Evolutionary conservation across 2,797 vertebrate species (phyloP), one percentile per base, ranked within the genome.

Genomic region (Coregonus ussuriensis): DNA sequence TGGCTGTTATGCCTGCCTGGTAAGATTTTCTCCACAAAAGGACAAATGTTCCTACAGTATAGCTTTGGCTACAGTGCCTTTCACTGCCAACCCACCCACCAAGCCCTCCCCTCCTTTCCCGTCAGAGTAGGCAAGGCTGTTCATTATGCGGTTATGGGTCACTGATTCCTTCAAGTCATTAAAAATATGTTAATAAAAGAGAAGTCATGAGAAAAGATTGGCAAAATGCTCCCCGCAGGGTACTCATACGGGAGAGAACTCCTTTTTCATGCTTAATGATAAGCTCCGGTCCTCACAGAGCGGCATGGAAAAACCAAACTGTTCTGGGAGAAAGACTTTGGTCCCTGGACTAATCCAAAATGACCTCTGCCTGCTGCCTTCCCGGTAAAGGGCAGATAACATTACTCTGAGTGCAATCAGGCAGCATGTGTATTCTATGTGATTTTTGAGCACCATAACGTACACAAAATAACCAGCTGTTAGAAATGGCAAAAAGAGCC

Each of bases 91-190:
- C 31, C 63, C 54, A 18, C 37, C 65, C 67, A 31, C 14, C n/a
- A 2, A 62, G 54, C 69, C 71, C 25, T 31, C n/a, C 79, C 79
- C 81, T 79, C 7, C 6, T 59, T 25, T 21, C n/a, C 59, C 3
- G 21, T 25, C 74, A 83, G 7, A 31, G 75, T 74, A 72, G n/a
- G 31, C 79, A 52, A 65, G 79, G 83, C 83, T 83, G 83, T 85
- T 89, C 87, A 78, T 80, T 83, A 85, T 76, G 74, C 85, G 84
- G 85, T 82, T 85, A 84, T 80, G 86, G 90, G 86, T 91, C 91
- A 91, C 81, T 54, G 87, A 84, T 87, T 91, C 88, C 82, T 88
- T 88, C 81, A 75, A 88, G 88, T 87, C 89, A 92, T 93, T 93
- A 90, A 90, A 91, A 92, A 84, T 13, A 13, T 81, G 79, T 75